Evolutionary conservation across 2,888 invertebrate species (phyloP).

Genomic region (Frankliniella intonsa): DNA sequence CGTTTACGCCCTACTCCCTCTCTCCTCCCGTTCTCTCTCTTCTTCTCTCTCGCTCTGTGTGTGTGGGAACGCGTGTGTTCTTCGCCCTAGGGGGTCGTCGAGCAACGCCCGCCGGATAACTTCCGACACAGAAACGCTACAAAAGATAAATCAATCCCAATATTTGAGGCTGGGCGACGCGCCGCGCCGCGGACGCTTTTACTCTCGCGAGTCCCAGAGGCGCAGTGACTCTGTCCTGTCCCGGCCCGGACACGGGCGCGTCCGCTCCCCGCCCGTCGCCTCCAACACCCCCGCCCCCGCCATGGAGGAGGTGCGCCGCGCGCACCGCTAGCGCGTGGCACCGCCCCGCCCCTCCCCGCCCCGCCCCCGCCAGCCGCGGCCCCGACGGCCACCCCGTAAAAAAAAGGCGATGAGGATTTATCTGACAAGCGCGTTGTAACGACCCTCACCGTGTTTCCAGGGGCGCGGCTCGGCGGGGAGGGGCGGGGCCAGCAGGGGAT

Average conservation of each 20-base stretch:
- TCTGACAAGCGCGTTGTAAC: background rate
- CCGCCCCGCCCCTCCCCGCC: background rate
- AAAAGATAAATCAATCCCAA: constrained; percentile 5
- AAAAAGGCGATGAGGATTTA: background rate
- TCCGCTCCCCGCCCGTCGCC: constrained; percentile 46
- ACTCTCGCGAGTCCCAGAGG: background rate
- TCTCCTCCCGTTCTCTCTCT: too few relatives aligned
- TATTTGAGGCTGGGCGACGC: background rate
- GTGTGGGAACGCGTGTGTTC: background rate
- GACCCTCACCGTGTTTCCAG: too few relatives aligned
- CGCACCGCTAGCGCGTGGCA: background rate
- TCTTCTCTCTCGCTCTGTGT: too few relatives aligned
- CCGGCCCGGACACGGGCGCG: background rate
- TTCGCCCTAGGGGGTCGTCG: background rate
- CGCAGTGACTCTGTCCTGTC: background rate
- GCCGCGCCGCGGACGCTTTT: background rate
- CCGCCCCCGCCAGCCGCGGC: background rate
- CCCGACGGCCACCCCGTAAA: background rate
- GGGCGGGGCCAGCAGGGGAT: too few relatives aligned
- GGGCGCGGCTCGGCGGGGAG: too few relatives aligned
- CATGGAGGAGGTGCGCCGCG: background rate
- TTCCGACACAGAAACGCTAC: background rate
- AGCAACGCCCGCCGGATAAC: background rate
- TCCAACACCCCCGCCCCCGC: constrained; percentile 39
- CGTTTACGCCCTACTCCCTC: background rate